Evolutionary conservation across 2,888 invertebrate species (phyloP), one percentile per base, ranked within the genome.

Genomic region (Chelonus formosanus): DNA sequence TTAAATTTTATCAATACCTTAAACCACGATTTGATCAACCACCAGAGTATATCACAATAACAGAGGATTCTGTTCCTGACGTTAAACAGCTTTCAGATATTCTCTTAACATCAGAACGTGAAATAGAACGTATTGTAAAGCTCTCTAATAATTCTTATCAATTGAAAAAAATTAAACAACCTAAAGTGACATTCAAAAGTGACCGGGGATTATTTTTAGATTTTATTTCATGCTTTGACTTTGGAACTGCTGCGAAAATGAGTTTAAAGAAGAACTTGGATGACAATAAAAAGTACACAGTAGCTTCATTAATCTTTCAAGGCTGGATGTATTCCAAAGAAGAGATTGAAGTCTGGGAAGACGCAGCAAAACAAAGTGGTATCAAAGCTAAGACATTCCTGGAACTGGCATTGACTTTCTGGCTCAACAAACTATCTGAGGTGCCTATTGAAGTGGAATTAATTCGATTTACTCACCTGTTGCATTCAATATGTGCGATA

Each of bases 351-450:
- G 78, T 75, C 20, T 86, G 86, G 86, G 79, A 79, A 70, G 74
- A 73, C 36, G 79, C 77, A 45, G 84, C 84, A 31, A 69, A 84
- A 81, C 75, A 86, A 80, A 85, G 88, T 83, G 76, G 85, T 80
- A 85, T 91, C 80, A 78, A 87, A 71, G 87, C 91, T 47, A 88
- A 88, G 74, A 90, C 91, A 78, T 85, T 95, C 36, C 87, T 95
- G 71, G 89, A 89, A 73, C 85, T 93, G 66, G 84, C 91, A n/a
- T 86, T 94, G 60, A 85, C 87, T 74, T 92, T 90, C 78, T 90
- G 94, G 89, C 87, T 92, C 73, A 89, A 90, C 76, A 80, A 85
- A 78, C 76, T 78, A 71, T 71, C 76, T 77, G 86, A 78, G 75
- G 85, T 76, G 76, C 87, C 76, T 81, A 81, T 88, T 47, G 85